A percentile compares a stretch with the other conserved stretches of the same genome.
These are phyloP conservation scores for Girardinus metallicus DNA, from an alignment of 2,797 vertebrate genomes.

Conservation along the genomic window DNA sequence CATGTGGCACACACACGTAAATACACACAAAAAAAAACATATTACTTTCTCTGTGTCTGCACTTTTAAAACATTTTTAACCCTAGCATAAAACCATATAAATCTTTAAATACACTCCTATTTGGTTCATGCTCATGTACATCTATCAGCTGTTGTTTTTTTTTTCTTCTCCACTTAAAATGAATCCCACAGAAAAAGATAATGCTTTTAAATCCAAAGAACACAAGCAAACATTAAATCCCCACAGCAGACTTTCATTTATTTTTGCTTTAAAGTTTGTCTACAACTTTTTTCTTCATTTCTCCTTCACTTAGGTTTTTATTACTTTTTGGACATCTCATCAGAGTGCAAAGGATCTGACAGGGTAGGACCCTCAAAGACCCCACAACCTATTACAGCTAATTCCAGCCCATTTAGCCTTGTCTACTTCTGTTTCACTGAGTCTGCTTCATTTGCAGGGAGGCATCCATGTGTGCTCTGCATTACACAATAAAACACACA, in stretches of 20 bases:
- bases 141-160: constrained; percentile 1
- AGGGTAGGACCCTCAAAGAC: constrained; percentile 48
- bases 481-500: constrained; percentile 38
- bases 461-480: constrained; percentile 48
- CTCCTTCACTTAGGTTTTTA: constrained; percentile 27
- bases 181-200: constrained; percentile 8
- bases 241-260: constrained; percentile 2
- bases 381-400: constrained; percentile 68
- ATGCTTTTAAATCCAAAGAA: constrained; percentile 3
- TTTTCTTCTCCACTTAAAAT: constrained; percentile 10
- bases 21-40: constrained; percentile 16
- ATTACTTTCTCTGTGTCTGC: constrained; percentile 42
- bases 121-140: constrained; percentile 37
- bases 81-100: constrained; percentile 39
- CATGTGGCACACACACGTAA: constrained; percentile 52
- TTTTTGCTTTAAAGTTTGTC: constrained; percentile 25
- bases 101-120: constrained; percentile 21
- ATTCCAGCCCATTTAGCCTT: constrained; percentile 73
- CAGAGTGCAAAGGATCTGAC: constrained; percentile 58
- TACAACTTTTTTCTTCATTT: constrained; percentile 33
- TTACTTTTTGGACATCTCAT: constrained; percentile 51
- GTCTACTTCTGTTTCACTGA: constrained; percentile 66
- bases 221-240: constrained; percentile 5
- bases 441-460: constrained; percentile 72
- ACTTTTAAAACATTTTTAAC: constrained; percentile 62